These are phyloP conservation scores for Cydia pomonella DNA, from an alignment of 1,140 invertebrate species.

Conservation along the genomic window DNA sequence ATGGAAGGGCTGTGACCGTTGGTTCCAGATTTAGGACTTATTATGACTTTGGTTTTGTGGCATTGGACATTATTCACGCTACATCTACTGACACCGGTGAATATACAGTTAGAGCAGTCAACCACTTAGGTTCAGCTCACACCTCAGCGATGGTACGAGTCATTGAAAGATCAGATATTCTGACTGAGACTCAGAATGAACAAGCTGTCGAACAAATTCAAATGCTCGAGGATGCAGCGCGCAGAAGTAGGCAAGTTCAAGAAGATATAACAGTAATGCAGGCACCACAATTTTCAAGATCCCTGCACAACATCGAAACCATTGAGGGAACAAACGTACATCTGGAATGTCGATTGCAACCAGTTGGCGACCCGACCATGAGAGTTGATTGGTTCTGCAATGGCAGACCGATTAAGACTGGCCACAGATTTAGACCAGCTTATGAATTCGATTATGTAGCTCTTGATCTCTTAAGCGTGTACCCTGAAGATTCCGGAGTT, in stretches of 20 bases:
- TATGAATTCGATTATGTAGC: slow-evolving; percentile 99
- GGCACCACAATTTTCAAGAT: slow-evolving; percentile 92
- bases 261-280: slow-evolving; percentile 91
- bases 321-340: slow-evolving; percentile 96
- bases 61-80: slow-evolving; percentile 93
- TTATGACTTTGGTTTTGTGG: slow-evolving; percentile 96
- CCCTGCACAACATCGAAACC: slow-evolving; percentile 94
- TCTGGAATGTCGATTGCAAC: slow-evolving; percentile 95
- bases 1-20: slow-evolving; percentile 92
- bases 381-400: slow-evolving; percentile 98
- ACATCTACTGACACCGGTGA: slow-evolving; percentile 95
- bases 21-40: slow-evolving; percentile 96
- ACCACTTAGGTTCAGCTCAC: slow-evolving; percentile 94
- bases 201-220: slow-evolving; percentile 97
- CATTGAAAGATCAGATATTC: slow-evolving; percentile 90
- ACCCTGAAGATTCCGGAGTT: slow-evolving; percentile 97
- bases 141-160: slow-evolving; percentile 94
- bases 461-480: slow-evolving; percentile 96
- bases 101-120: slow-evolving; percentile 95
- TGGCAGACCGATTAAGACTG: slow-evolving; percentile 91
- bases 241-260: slow-evolving; percentile 85
- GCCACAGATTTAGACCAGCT: slow-evolving; percentile 96
- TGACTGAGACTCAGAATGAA: slow-evolving; percentile 97
- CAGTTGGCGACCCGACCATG: slow-evolving; percentile 97
- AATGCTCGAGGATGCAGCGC: slow-evolving; percentile 93